These are phyloP conservation scores for Cyanoderma ruficeps DNA, from an alignment of 2,113 vertebrate species.

Conservation along the genomic window DNA sequence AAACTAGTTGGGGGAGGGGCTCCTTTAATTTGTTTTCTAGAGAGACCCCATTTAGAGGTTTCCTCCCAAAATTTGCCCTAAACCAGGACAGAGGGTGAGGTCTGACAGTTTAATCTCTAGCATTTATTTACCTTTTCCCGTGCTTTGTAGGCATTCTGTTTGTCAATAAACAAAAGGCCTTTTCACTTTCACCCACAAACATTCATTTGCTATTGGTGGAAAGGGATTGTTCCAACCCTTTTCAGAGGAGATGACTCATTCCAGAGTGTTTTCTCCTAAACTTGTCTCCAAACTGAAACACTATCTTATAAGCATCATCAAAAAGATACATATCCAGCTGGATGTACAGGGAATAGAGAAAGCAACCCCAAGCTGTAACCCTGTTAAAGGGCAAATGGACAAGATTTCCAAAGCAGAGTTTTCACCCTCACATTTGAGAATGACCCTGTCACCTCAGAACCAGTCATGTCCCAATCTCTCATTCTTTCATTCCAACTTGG, in stretches of 20 bases:
- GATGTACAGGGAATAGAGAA: background rate
- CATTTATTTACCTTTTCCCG: background rate
- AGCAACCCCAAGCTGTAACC: background rate
- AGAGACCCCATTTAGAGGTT: too few relatives aligned
- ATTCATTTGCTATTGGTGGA: background rate
- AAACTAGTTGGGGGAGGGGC: background rate
- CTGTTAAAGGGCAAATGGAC: background rate
- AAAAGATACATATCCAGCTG: background rate
- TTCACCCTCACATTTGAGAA: background rate
- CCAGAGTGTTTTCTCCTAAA: background rate
- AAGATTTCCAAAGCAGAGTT: background rate
- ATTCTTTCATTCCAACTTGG: background rate
- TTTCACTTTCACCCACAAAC: background rate
- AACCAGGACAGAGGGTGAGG: too few relatives aligned
- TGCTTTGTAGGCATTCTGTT: background rate
- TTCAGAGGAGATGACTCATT: background rate
- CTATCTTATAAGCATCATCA: background rate
- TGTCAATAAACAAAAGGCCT: background rate
- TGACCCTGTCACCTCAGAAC: background rate
- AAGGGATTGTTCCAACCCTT: background rate
- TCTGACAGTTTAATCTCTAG: background rate
- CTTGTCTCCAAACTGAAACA: background rate
- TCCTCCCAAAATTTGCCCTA: too few relatives aligned
- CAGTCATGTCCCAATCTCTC: background rate
- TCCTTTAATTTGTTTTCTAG: too few relatives aligned